Conservation (phyloP, 2,797 vertebrate genomes). For the Acipenser transmontanus region DNA sequence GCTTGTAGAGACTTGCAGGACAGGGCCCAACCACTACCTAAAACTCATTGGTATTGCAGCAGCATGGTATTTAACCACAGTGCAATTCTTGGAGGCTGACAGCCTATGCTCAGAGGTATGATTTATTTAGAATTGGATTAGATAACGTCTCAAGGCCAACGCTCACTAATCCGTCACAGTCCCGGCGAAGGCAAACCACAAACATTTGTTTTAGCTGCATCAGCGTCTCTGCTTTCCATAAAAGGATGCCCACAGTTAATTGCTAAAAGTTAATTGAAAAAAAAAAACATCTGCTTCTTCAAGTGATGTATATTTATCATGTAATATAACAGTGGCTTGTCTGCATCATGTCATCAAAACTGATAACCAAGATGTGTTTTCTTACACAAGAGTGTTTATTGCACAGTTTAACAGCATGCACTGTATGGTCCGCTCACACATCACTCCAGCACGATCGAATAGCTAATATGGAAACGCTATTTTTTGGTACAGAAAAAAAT, state of each 20-base stretch:
- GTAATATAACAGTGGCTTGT: conserved; percentile 40
- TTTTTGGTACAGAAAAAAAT: too few relatives aligned
- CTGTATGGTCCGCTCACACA: not conserved
- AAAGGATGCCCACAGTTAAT: conserved; percentile 48
- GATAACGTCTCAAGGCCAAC: conserved; percentile 51
- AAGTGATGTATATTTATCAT: conserved; percentile 59
- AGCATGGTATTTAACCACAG: not conserved
- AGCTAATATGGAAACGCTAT: not conserved
- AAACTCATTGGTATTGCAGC: not conserved
- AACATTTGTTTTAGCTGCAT: conserved; percentile 62
- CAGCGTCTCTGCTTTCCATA: conserved; percentile 49
- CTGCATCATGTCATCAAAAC: not conserved
- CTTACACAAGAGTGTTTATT: not conserved
- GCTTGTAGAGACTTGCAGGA: too few relatives aligned
- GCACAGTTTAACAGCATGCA: not conserved
- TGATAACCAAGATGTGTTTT: not conserved
- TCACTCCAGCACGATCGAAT: not conserved
- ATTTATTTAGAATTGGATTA: conserved; percentile 63
- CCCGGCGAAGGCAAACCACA: conserved; percentile 40
- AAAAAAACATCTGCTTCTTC: conserved; percentile 38
- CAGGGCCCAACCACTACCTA: not conserved
- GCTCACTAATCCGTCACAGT: conserved; percentile 54
- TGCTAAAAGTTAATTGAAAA: conserved; percentile 29
- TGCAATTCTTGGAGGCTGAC: conserved; percentile 21
- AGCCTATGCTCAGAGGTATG: conserved; percentile 50